Evolutionary conservation across 2,888 invertebrate species (phyloP).

Genomic region (Stenurella melanura): DNA sequence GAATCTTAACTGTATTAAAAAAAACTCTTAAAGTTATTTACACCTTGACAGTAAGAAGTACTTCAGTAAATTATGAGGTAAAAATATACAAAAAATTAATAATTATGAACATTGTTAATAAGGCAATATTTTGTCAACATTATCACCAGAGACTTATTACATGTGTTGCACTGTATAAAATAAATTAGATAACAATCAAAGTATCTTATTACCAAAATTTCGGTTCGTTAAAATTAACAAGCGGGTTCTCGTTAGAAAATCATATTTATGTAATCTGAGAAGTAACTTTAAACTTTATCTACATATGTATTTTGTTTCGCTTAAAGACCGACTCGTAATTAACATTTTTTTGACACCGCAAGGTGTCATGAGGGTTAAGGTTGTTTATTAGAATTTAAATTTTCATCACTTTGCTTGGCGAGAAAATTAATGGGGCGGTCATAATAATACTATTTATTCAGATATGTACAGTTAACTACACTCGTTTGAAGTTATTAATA

Average conservation of each 20-base stretch:
- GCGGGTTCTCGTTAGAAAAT: background rate
- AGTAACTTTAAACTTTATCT: background rate
- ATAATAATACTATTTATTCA: no score
- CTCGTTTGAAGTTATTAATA: no score
- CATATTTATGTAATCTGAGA: conserved; percentile 1
- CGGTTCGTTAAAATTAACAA: background rate
- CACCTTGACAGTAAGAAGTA: no score
- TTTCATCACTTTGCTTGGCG: background rate
- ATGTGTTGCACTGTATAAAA: background rate
- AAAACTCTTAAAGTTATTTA: no score
- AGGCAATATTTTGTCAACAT: background rate
- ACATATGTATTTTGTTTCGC: background rate
- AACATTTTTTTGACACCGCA: background rate
- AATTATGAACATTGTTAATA: background rate
- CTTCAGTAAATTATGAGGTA: no score
- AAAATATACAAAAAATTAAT: no score
- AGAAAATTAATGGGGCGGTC: background rate
- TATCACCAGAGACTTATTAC: background rate
- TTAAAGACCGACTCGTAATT: background rate
- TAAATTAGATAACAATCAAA: conserved; percentile 3
- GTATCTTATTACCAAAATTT: conserved; percentile 1
- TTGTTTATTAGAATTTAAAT: background rate
- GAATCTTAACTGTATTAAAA: no score
- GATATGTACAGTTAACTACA: no score
- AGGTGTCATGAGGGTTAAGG: background rate